Conservation (phyloP, 2,888 invertebrate genomes). For the Lamellibrachia columna region DNA sequence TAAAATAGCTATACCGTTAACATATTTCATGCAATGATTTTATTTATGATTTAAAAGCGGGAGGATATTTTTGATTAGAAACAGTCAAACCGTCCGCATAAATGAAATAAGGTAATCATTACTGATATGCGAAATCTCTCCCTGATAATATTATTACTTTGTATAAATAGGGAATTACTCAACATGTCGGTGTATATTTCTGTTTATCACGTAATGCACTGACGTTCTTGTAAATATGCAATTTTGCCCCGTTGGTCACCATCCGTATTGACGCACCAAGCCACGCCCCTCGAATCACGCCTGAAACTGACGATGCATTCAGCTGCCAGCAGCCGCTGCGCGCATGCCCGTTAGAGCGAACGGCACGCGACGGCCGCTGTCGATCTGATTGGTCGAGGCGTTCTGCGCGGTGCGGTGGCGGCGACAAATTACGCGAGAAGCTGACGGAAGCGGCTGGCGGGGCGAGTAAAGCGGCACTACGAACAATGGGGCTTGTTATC, state of each 20-base stretch:
- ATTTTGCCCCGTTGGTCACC: not conserved
- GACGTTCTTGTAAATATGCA: not conserved
- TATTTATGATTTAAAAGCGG: not conserved
- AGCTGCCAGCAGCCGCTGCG: not conserved
- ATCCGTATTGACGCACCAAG: not conserved
- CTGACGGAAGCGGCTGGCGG: not conserved
- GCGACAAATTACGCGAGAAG: not conserved
- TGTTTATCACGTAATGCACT: not conserved
- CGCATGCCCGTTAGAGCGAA: not conserved
- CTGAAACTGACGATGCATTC: not conserved
- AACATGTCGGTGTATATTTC: not conserved
- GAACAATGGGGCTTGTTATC: slow-evolving; percentile 11
- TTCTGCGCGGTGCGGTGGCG: not conserved
- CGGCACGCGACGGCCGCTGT: not conserved
- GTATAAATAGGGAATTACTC: not conserved
- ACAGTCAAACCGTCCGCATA: not conserved
- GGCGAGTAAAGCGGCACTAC: not conserved
- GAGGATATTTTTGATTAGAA: not conserved
- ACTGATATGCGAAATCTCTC: not conserved
- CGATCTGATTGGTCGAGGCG: not conserved
- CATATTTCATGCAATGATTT: no score
- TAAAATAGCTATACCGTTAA: no score
- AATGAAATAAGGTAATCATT: not conserved
- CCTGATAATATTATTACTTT: not conserved
- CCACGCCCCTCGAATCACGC: not conserved